Evolutionary conservation across 2,888 invertebrate genomes (phyloP), one percentile per base, ranked within the genome.

Genomic region (Catocala sponsa): DNA sequence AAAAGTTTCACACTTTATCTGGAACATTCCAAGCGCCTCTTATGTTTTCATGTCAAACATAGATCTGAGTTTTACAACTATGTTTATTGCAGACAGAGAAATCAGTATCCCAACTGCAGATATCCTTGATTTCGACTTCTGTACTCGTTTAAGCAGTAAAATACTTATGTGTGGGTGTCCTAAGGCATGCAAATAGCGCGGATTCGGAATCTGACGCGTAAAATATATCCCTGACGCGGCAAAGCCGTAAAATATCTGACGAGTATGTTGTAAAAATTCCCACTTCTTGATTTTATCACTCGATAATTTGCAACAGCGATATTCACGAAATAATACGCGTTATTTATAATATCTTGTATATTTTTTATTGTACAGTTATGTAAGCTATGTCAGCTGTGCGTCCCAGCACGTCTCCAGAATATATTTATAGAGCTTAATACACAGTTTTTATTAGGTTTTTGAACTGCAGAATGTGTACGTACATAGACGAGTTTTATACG

Each of bases 221-320:
- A 85, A 85, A 82, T 82, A 83, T 82, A 86, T 85, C 88, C 84
- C 83, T 83, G 83, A 85, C 84, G 79, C 80, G 75, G 79, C 80
- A 72, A 72, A 65, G 60, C 77, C 71, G 85, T 87, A 88, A 86
- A 87, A 81, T 67, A 71, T 71, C 74, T 69, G 41, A 42, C 42
- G 63, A 66, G 63, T 63, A 63, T 67, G 73, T 69, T 68, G 76
- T 76, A 69, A 75, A 75, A 64, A 62, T 56, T 58, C 61, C 15
- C 61, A 52, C 56, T 55, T 49, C 59, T 54, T 63, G 68, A 68
- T 73, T 57, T 73, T 74, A 73, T 70, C 35, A 53, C 6, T 7
- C 53, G 68, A 70, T 73, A 68, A 70, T 73, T 62, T 65, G 55
- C 9, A 38, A 33, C 57, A 11, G 51, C 44, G 44, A 12, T 44